Conservation (phyloP, 2,797 vertebrate species). For the Pristis pectinata region DNA sequence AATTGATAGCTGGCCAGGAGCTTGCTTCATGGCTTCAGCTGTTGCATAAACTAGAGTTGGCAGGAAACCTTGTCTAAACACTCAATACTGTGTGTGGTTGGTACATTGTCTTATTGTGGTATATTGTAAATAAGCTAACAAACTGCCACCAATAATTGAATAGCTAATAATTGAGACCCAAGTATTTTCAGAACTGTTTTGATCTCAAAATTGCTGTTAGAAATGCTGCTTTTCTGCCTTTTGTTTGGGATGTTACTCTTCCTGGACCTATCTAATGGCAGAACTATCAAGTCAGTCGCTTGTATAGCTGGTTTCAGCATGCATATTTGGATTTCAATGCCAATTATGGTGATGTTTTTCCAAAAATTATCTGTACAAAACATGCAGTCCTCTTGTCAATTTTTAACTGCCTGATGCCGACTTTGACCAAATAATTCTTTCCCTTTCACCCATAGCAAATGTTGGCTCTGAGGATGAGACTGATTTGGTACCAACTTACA, state of each 20-base stretch:
- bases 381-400: neutral
- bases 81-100: neutral
- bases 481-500: constrained; percentile 86
- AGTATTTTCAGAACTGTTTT: too few species aligned
- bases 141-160: neutral
- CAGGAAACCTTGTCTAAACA: neutral
- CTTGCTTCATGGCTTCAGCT: neutral
- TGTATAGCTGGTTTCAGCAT: neutral
- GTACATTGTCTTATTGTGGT: neutral
- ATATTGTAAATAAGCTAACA: neutral
- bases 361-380: too few species aligned
- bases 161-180: too few species aligned
- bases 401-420: neutral
- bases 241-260: too few species aligned
- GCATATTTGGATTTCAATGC: neutral
- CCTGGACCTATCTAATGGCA: neutral
- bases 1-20: neutral
- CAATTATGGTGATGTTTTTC: neutral
- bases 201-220: too few species aligned
- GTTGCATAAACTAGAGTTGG: neutral
- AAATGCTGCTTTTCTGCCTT: neutral
- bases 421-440: too few species aligned
- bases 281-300: neutral
- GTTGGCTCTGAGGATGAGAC: constrained; percentile 83
- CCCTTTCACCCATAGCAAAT: constrained; percentile 48